Percentiles rank a stretch among this genome's conserved stretches.
These are phyloP conservation scores for Epinotia brunnichana DNA, from an alignment of 2,888 invertebrate species.

Conservation along the genomic window DNA sequence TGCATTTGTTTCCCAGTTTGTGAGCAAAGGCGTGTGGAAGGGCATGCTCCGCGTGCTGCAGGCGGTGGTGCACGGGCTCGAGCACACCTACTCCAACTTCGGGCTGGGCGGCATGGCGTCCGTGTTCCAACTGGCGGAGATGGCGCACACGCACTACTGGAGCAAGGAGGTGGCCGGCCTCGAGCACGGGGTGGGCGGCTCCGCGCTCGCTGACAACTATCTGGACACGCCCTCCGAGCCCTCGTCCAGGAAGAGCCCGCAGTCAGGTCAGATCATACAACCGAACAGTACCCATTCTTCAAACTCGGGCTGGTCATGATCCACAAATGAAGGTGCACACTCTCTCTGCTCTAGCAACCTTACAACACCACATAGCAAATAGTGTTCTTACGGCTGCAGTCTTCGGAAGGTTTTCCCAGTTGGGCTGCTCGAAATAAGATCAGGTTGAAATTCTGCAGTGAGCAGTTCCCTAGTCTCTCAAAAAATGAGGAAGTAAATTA, in stretches of 20 bases:
- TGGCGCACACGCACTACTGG: slow-evolving; percentile 99
- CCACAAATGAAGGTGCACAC: no score
- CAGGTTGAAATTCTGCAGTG: no score
- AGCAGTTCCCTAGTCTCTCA: no score
- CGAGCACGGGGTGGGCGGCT: slow-evolving; percentile 81
- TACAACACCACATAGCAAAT: no score
- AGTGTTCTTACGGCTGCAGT: no score
- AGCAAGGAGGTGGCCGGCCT: slow-evolving; percentile 89
- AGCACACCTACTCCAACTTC: slow-evolving; percentile 95
- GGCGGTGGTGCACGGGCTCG: slow-evolving; percentile 94
- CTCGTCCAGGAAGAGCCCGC: slow-evolving; percentile 87
- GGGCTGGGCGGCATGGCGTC: slow-evolving; percentile 99
- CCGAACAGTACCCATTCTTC: background rate
- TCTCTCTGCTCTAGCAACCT: no score
- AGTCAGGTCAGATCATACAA: slow-evolving; percentile 78
- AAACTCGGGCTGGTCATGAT: background rate
- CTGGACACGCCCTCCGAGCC: slow-evolving; percentile 72
- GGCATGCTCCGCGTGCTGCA: slow-evolving; percentile 97
- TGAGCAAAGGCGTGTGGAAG: slow-evolving; percentile 96
- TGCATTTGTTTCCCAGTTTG: slow-evolving; percentile 83
- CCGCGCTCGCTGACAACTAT: slow-evolving; percentile 65
- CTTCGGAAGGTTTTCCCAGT: no score
- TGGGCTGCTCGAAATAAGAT: no score
- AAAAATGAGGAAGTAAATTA: no score
- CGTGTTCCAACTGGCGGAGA: slow-evolving; percentile 97